These are phyloP conservation scores for Isichthys henryi DNA, from an alignment of 2,113 vertebrate species.

Conservation along the genomic window DNA sequence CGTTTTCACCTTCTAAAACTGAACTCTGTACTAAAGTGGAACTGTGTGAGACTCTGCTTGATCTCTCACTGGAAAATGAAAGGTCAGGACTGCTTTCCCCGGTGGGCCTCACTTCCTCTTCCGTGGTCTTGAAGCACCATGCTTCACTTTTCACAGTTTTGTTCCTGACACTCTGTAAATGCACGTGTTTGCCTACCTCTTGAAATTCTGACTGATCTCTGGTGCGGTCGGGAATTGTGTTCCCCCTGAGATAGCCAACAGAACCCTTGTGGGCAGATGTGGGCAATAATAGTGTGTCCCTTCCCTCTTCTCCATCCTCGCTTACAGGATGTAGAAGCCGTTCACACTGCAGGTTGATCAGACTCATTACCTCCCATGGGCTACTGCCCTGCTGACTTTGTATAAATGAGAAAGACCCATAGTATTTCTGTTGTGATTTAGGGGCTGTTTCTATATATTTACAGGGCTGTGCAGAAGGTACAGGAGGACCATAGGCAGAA, in stretches of 20 bases:
- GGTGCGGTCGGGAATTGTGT: background rate
- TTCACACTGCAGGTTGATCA: slow-evolving; percentile 64
- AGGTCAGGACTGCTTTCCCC: background rate
- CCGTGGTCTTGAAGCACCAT: background rate
- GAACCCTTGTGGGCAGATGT: background rate
- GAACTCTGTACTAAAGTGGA: background rate
- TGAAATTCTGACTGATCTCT: background rate
- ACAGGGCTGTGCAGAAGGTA: slow-evolving; percentile 2
- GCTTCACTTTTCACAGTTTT: background rate
- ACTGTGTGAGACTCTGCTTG: background rate
- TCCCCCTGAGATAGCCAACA: background rate
- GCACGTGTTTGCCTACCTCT: background rate
- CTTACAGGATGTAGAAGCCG: slow-evolving; percentile 43
- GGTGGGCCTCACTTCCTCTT: background rate
- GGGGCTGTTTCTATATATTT: slow-evolving; percentile 2
- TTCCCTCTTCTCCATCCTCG: background rate
- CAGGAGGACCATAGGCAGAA: background rate
- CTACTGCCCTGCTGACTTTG: slow-evolving; percentile 25
- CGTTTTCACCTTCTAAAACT: background rate
- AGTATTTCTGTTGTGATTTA: slow-evolving; percentile 20
- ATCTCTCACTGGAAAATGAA: background rate
- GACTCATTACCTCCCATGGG: slow-evolving; percentile 57
- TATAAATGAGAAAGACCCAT: slow-evolving; percentile 16
- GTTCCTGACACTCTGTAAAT: background rate
- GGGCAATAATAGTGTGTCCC: background rate